Conservation (phyloP, 2,113 vertebrate species). For the Martes martes region DNA sequence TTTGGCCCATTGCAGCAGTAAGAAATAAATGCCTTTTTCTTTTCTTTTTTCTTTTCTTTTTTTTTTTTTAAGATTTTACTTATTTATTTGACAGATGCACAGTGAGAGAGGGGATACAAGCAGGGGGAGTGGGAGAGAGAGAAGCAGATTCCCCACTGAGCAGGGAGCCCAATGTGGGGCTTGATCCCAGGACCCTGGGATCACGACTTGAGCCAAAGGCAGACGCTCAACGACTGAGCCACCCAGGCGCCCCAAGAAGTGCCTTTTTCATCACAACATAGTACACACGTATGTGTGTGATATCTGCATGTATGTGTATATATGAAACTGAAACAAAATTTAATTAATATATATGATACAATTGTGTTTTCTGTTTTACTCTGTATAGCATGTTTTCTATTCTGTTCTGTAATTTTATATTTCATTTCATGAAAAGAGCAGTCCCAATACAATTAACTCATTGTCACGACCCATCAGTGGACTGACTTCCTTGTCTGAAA, state of each 20-base stretch:
- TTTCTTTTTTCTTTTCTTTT: too few relatives aligned
- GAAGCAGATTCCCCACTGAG: too few relatives aligned
- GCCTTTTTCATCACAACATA: background rate
- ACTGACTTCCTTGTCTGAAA: background rate
- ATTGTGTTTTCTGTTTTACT: background rate
- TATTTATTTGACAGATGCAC: too few relatives aligned
- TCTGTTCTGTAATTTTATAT: background rate
- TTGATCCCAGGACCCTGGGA: too few relatives aligned
- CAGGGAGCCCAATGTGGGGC: too few relatives aligned
- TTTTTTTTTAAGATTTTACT: too few relatives aligned
- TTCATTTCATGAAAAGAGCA: background rate
- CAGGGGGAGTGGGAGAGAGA: too few relatives aligned
- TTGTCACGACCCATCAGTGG: background rate
- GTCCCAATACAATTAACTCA: background rate
- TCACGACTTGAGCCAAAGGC: too few relatives aligned
- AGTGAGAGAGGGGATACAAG: too few relatives aligned
- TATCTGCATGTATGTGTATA: background rate
- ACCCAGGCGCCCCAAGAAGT: background rate
- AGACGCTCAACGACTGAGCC: too few relatives aligned
- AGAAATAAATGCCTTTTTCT: background rate
- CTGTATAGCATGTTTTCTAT: background rate
- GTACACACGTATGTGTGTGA: rapidly evolving
- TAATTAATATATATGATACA: background rate
- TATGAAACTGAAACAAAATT: background rate
- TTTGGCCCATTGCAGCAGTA: background rate